These are phyloP conservation scores for Sparidentex hasta DNA, from an alignment of 2,797 vertebrate genomes.

Conservation along the genomic window DNA sequence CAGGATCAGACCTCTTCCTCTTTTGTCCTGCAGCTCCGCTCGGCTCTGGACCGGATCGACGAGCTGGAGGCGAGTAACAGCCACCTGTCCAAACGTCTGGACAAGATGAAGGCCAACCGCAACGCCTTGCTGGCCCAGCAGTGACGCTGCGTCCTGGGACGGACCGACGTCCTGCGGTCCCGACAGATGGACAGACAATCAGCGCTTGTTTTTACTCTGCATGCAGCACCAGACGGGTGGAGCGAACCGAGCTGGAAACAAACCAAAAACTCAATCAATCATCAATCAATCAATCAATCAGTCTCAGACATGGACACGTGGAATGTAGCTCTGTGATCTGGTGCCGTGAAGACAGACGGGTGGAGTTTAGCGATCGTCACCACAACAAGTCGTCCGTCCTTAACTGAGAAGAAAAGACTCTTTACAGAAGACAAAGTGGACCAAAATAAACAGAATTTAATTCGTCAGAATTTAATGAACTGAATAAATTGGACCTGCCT, in stretches of 20 bases:
- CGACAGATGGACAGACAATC: background rate
- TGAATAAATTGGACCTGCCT: no score
- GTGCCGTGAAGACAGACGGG: background rate
- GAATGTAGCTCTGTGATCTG: slow-evolving; percentile 9
- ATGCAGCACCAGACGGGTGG: slow-evolving; percentile 18
- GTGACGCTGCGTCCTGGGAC: slow-evolving; percentile 62
- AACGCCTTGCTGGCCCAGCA: slow-evolving; percentile 92
- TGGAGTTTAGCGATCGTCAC: background rate
- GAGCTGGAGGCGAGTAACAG: slow-evolving; percentile 92
- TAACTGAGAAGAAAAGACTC: no score
- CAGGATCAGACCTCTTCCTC: no score
- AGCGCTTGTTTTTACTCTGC: slow-evolving; percentile 21
- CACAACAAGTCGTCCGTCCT: background rate
- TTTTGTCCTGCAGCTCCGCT: slow-evolving; percentile 87
- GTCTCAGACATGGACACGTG: no score
- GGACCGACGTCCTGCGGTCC: background rate
- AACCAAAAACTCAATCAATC: slow-evolving; percentile 11
- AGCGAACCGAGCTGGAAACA: slow-evolving; percentile 5
- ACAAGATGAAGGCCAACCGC: slow-evolving; percentile 95
- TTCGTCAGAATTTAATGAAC: no score
- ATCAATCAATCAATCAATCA: background rate
- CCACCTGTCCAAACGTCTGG: slow-evolving; percentile 93
- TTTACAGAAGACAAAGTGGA: no score
- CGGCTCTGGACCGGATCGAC: slow-evolving; percentile 90
- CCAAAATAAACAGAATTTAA: no score